Percentiles rank a stretch among this genome's conserved stretches.
phyloP scores from a whole-genome alignment of 2,113 vertebrate species.

The Bolborhynchus lineola region DNA sequence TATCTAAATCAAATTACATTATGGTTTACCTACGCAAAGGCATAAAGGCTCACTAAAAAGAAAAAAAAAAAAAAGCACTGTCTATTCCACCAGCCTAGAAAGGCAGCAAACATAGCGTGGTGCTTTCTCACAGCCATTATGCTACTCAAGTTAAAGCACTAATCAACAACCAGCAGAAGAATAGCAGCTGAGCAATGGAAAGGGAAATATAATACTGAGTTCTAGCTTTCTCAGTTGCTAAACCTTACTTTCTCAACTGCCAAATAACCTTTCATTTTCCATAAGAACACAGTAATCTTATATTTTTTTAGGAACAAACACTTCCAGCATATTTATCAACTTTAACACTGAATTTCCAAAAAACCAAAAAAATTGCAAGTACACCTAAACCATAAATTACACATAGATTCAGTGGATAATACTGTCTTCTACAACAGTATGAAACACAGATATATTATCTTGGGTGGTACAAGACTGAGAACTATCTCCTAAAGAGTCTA shows the following conservation, averaged over 20 bases:
- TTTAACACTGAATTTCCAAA: not conserved
- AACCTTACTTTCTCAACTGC: not conserved
- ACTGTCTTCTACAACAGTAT: not conserved
- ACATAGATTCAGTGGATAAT: not conserved
- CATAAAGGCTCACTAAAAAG: not conserved
- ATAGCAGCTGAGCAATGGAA: not conserved
- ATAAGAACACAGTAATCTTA: fast-evolving
- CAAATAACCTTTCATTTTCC: not conserved
- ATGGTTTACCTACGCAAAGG: not conserved
- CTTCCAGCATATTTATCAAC: not conserved
- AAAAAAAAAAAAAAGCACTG: not conserved
- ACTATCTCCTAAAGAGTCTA: not conserved
- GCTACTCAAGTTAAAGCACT: not conserved
- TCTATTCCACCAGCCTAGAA: not conserved
- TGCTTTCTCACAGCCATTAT: not conserved
- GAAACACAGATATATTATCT: not conserved
- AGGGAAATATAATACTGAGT: not conserved
- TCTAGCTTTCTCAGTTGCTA: not conserved
- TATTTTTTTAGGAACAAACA: not conserved
- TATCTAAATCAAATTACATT: not conserved
- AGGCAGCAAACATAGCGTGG: fast-evolving
- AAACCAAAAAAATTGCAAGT: not conserved
- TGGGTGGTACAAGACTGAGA: not conserved
- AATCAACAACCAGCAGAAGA: not conserved
- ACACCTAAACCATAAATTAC: not conserved